phyloP scores from a whole-genome alignment of 92 coral and sea anemone genomes.

The Parazoanthus swiftii region DNA sequence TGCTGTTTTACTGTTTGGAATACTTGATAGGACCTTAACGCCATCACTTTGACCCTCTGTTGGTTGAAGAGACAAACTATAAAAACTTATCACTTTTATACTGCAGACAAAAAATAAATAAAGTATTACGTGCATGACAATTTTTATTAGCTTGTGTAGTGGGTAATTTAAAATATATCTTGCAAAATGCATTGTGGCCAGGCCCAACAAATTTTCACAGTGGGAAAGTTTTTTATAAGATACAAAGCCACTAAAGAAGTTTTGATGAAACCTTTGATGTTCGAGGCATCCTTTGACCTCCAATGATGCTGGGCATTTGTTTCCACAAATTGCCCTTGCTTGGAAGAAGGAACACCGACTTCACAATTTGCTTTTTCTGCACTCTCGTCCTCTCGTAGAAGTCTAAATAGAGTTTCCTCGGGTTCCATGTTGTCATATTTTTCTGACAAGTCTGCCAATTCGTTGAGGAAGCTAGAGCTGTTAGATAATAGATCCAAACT shows the following conservation, averaged over 20 bases:
- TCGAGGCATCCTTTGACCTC: background rate
- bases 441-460: conserved; percentile 24
- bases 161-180: too few relatives aligned
- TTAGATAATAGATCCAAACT: conserved; percentile 45
- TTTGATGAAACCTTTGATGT: background rate
- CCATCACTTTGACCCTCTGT: background rate
- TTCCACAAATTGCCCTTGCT: background rate
- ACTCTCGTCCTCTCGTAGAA: conserved; percentile 56
- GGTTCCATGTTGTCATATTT: conserved; percentile 53
- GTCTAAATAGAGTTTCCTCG: conserved; percentile 59
- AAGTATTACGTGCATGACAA: too few relatives aligned
- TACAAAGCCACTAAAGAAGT: background rate
- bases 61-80: background rate
- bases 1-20: background rate
- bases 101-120: background rate
- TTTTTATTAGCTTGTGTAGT: too few relatives aligned
- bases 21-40: background rate
- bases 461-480: conserved; percentile 34
- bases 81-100: background rate
- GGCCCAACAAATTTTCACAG: too few relatives aligned
- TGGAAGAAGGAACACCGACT: background rate
- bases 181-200: too few relatives aligned
- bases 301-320: background rate
- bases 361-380: background rate
- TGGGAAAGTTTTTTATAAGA: too few relatives aligned